These are phyloP conservation scores for Physella acuta DNA, from an alignment of 1,140 invertebrate species.

Conservation along the genomic window DNA sequence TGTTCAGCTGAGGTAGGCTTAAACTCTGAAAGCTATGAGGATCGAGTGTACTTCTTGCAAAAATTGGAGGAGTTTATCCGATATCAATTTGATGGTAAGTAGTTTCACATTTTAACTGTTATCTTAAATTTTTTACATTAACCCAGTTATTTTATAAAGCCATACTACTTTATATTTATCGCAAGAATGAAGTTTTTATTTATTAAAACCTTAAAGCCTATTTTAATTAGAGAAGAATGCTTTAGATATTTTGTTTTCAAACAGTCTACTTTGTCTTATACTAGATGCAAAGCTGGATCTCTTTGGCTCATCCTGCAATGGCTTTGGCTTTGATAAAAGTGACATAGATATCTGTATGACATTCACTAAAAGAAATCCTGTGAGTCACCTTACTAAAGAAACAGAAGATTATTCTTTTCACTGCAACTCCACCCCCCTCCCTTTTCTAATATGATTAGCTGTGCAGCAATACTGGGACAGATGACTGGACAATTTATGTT, in stretches of 20 bases:
- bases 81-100: constrained; percentile 10
- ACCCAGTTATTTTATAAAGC: too few relatives aligned
- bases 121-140: too few relatives aligned
- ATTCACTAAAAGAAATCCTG: constrained; percentile 52
- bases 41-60: not conserved
- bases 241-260: too few relatives aligned
- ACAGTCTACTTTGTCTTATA: too few relatives aligned
- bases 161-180: too few relatives aligned
- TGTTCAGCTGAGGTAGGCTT: constrained; percentile 14
- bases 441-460: not conserved
- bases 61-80: constrained; percentile 11
- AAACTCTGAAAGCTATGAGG: not conserved
- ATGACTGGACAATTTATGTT: not conserved
- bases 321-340: constrained; percentile 67
- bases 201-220: too few relatives aligned
- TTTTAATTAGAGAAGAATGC: too few relatives aligned
- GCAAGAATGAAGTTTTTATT: too few relatives aligned
- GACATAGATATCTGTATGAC: constrained; percentile 70
- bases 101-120: too few relatives aligned
- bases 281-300: constrained; percentile 60
- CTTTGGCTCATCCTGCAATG: constrained; percentile 70
- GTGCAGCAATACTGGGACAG: not conserved
- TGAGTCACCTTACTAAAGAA: too few relatives aligned
- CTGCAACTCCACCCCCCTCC: not conserved
- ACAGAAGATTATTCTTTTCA: not conserved